Evolutionary conservation across 2,797 vertebrate species (phyloP).

Genomic region (Perodicticus potto): DNA sequence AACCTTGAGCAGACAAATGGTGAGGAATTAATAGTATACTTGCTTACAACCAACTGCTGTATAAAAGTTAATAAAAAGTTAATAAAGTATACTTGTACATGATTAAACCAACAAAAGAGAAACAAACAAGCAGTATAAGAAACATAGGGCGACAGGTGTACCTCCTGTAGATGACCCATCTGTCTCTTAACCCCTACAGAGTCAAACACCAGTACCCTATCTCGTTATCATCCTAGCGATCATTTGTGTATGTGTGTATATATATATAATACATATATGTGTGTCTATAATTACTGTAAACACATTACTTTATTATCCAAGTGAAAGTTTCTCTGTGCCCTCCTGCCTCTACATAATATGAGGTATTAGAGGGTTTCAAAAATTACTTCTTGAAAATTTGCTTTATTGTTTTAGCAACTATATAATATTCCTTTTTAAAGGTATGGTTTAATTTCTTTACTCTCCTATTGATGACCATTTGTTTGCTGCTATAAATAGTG

Average conservation of each 20-base stretch:
- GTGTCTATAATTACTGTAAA: background rate
- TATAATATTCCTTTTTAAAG: background rate
- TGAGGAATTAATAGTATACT: background rate
- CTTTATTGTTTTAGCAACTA: slow-evolving; percentile 17
- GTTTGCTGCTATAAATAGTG: background rate
- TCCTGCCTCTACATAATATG: background rate
- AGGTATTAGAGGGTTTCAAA: background rate
- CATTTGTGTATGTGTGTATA: background rate
- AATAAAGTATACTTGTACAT: background rate
- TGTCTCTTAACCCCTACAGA: background rate
- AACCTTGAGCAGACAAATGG: background rate
- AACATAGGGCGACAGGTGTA: background rate
- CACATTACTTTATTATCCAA: background rate
- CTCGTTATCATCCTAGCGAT: background rate
- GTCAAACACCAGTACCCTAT: background rate
- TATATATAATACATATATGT: background rate
- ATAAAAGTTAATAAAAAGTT: background rate
- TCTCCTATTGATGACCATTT: background rate
- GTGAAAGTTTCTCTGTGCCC: background rate
- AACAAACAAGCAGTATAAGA: background rate
- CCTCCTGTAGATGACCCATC: rapidly evolving
- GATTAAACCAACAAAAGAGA: background rate
- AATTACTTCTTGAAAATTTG: background rate
- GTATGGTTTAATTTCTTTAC: background rate
- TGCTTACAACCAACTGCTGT: background rate